Evolutionary conservation across 1,140 invertebrate species (phyloP), one percentile per base, ranked within the genome.

Genomic region (Reticulitermes speratus): DNA sequence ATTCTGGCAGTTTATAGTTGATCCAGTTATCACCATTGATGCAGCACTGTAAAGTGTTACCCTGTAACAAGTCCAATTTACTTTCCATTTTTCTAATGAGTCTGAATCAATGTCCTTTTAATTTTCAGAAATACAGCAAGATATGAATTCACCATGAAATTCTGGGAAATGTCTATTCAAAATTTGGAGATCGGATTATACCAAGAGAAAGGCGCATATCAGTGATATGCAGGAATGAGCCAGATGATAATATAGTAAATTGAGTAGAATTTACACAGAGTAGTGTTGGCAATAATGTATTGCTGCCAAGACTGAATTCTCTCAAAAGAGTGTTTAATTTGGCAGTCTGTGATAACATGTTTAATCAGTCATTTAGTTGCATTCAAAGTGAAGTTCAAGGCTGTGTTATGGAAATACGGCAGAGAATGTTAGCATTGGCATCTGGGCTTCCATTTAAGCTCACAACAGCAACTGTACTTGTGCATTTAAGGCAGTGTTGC

Each of bases 141-240:
- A 82, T 99, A 98, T 90, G 93, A 97, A 87, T 99, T 96, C 90
- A 97, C 96, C 98, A 99, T 92, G 98, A 98, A 92, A 95, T 99
- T 88, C 92, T 99, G 81, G 91, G 92, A 86, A 94, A 95, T 86
- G 93, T 95, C 86, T 90, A 94, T n/a, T 98, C 97, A 16, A 89
- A 91, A 84, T 99, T 97, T 90, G 93, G 94, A 86, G 94, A 93
- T 3, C 88, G 92, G 87, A 89, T 90, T 85, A 88, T 99, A 32
- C 88, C 90, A 44, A 95, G 96, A 89, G 91, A 90, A 82, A 93
- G 98, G 89, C 92, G 98, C 88, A 95, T 99, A 88, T 98, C 98
- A 30, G 92, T 99, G 84, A 98, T 99, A 89, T 97, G 96, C 90
- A 93, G 98, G 90, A 97, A 97, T 92, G 93, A 96, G 89, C 96